Base-by-base conservation (phyloP, 92 coral and sea anemone species). In the Paramuricea clavata region DNA sequence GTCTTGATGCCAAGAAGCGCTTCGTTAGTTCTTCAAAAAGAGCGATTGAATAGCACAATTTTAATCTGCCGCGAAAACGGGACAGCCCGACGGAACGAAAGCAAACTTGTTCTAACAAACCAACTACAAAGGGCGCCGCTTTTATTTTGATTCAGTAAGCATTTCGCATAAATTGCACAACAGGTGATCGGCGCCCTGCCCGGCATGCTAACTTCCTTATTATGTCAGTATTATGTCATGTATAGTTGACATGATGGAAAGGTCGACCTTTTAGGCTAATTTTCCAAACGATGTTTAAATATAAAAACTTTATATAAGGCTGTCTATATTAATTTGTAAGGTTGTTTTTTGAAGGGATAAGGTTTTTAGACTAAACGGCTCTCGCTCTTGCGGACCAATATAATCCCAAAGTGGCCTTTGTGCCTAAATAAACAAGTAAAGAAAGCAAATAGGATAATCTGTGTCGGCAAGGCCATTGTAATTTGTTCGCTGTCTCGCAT, bases 121-220 rank as follows among this genome's bases (percentile, higher is more conserved):
- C 21, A 16, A 65, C 72, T 65, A 65, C 72, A 65, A 65, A 65
- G 72, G 13, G 41, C n/a, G 72, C 72, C 72, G 72, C 72, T 65
- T 33, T 65, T 65, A 65, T 65, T 65, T 28, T 65, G 39, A 65
- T 65, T 31, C 31, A 12, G 41, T 7, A 11, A 11, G 72, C 72
- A 32, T 28, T 65, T 65, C 39, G 72, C 72, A 65, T 65, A 65
- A 65, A 65, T 65, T 28, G 72, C 72, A 21, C 72, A 32, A 39
- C 72, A 65, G 72, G 36, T 65, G 72, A 62, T 33, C 31, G 72
- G 41, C 32, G 68, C 68, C 68, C 28, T 60, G 32, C 68, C 41
- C 41, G n/a, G 72, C 19, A 65, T 39, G 72, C 72, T 11, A 65
- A 31, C 72, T 65, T 65, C 72, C 36, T 65, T 31, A 5, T 19